Base-by-base conservation (phyloP, 1,140 invertebrate genomes). In the Colletes latitarsis region DNA sequence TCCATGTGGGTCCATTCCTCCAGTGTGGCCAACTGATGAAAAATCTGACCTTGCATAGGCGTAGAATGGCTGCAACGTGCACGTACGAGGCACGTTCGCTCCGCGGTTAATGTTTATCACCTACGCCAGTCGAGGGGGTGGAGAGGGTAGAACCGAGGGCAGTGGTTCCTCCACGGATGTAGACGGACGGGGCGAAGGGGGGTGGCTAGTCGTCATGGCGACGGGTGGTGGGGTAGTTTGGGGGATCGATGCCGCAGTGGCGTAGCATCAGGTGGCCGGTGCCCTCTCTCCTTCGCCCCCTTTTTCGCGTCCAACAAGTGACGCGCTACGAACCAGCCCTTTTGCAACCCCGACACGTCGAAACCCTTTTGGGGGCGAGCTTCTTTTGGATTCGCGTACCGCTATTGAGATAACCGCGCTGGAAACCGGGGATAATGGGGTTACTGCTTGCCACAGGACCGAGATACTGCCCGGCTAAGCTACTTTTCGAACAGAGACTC, bases 201-300 rank as follows among this genome's bases (percentile, higher is more conserved):
- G 79, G 78, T 90, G 87, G 88, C 89, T 90, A 88, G 92, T 93
- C 82, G 88, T 74, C 88, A 93, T 93, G 88, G 85, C 84, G 75
- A 93, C 90, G 71, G 52, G 43, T 62, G 76, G 74, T 72, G 86
- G 88, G 88, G 87, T 92, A 91, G 90, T 92, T 92, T 90, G 90
- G 89, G 89, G 89, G 88, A 93, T 93, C 92, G 92, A 93, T 93
- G 91, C 71, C 88, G 87, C 92, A 93, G 92, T 92, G 88, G 90
- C 92, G 92, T 93, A 92, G 89, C 91, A 92, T 90, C 91, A 92
- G 92, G 91, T 92, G 91, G 90, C 83, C 78, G 70, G 69, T 63
- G 77, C 85, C 81, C 83, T 85, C 83, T 72, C 75, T 84, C 74
- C 74, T 67, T 81, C 62, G 14, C 15, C 77, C 64, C 57, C 73